These are phyloP conservation scores for Euglossa dilemma DNA, from an alignment of 1,140 invertebrate species.

Conservation along the genomic window DNA sequence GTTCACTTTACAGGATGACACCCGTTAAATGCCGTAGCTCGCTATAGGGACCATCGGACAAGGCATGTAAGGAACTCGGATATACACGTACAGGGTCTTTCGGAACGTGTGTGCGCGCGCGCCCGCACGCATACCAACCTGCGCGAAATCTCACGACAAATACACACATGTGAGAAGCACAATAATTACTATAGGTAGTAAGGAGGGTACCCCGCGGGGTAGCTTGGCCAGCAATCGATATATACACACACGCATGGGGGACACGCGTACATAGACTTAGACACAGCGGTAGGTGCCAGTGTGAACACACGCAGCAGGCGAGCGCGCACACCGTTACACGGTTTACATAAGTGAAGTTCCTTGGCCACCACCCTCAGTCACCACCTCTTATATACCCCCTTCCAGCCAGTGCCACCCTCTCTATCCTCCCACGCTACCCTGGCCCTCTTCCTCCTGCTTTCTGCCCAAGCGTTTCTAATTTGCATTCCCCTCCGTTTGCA, in stretches of 20 bases:
- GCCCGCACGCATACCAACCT: constrained; percentile 53
- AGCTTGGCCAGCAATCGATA: constrained; percentile 81
- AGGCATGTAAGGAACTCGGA: constrained; percentile 74
- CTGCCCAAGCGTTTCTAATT: constrained; percentile 82
- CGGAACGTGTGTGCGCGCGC: constrained; percentile 49
- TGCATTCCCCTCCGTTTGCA: constrained; percentile 81
- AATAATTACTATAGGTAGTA: constrained; percentile 80
- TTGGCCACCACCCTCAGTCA: constrained; percentile 74
- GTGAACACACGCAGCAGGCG: constrained; percentile 53
- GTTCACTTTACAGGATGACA: constrained; percentile 73
- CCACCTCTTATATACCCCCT: constrained; percentile 72
- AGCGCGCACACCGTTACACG: constrained; percentile 66
- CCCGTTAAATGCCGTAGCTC: constrained; percentile 77
- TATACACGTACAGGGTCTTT: constrained; percentile 52
- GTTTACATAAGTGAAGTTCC: constrained; percentile 79
- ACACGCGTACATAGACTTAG: constrained; percentile 54
- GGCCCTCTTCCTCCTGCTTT: constrained; percentile 71
- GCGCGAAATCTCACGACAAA: constrained; percentile 72
- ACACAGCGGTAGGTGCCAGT: constrained; percentile 18
- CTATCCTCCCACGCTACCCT: constrained; percentile 59
- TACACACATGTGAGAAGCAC: constrained; percentile 75
- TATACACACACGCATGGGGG: constrained; percentile 72
- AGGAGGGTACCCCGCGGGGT: constrained; percentile 62
- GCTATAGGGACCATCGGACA: constrained; percentile 74
- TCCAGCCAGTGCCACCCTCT: constrained; percentile 57